Base-by-base conservation (phyloP, 2,113 vertebrate species). In the Psophia crepitans region DNA sequence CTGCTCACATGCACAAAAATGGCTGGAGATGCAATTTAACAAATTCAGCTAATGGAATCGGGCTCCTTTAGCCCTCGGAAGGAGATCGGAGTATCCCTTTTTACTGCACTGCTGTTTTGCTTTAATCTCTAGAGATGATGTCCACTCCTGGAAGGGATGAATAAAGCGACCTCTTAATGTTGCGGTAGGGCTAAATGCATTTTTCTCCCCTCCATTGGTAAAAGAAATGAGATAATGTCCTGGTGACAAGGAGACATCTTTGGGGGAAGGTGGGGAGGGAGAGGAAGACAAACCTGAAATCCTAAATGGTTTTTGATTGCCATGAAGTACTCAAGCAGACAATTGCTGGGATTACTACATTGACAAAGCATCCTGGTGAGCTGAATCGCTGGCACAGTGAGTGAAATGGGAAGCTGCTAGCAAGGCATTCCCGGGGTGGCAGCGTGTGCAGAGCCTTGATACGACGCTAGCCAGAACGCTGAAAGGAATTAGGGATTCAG, bases 301-400 rank as follows among this genome's bases (percentile, higher is more conserved):
- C 87, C 83, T 95, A 94, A 96, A 95, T 93, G 89, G 89, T 84
- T 92, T 97, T 96, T 96, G 96, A 93, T 97, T 96, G 93, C 95
- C 95, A 70, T 87, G 93, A 82, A 95, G 94, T 76, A 39, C 89
- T 96, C 84, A 17, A 28, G 92, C 82, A 94, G 89, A 95, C 91
- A 94, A 97, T 96, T 79, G 91, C 91, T 96, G 91, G 93, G 93
- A 96, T 97, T 93, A 97, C 93, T 93, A 43, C 96, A 93, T 8
- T 85, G 95, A 97, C 95, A 96, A 95, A 96, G 95, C 95, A 94
- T 97, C 96, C 95, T 87, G 94, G 91, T 41, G 95, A 95, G 96
- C 89, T 97, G 94, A 97, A 97, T 97, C 84, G 92, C 94, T 97
- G 95, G 94, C 96, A 96, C 94, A 8, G 91, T 6, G 6, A 30